Percentiles rank a stretch among this genome's conserved stretches.
phyloP scores from a whole-genome alignment of 1,140 invertebrate genomes.

The Apis florea region DNA sequence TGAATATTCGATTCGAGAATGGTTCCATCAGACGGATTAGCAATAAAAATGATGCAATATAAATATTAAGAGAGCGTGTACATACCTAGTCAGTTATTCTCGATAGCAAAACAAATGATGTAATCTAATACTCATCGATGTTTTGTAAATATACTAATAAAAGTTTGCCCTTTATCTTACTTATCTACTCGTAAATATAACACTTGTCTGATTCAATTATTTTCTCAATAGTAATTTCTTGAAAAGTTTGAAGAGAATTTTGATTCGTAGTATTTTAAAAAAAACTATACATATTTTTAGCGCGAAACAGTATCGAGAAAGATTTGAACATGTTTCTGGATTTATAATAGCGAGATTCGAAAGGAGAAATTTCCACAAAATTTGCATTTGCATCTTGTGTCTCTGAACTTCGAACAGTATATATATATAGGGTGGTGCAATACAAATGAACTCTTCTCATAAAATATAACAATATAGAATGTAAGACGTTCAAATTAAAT shows the following conservation, averaged over 20 bases:
- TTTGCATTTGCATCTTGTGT: not conserved
- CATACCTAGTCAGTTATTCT: conserved; percentile 15
- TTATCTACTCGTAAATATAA: not conserved
- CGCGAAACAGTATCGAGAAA: too few relatives aligned
- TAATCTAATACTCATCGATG: not conserved
- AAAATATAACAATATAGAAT: not conserved
- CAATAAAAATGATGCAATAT: not conserved
- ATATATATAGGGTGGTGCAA: not conserved
- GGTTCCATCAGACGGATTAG: not conserved
- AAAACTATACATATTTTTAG: not conserved
- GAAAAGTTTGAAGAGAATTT: not conserved
- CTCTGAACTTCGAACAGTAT: not conserved
- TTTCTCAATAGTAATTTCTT: not conserved
- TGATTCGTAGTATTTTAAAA: too few relatives aligned
- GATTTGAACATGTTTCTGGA: too few relatives aligned
- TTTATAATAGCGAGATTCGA: not conserved
- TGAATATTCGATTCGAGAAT: not conserved
- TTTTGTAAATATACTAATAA: conserved; percentile 1
- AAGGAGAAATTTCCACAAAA: not conserved
- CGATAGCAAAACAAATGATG: not conserved
- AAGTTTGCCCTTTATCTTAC: not conserved
- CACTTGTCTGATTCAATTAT: not conserved
- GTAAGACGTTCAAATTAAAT: not conserved
- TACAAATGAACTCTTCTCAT: not conserved
- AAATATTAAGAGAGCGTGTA: not conserved